Evolutionary conservation across 2,888 invertebrate genomes (phyloP).

Genomic region (Cerceris rybyensis): DNA sequence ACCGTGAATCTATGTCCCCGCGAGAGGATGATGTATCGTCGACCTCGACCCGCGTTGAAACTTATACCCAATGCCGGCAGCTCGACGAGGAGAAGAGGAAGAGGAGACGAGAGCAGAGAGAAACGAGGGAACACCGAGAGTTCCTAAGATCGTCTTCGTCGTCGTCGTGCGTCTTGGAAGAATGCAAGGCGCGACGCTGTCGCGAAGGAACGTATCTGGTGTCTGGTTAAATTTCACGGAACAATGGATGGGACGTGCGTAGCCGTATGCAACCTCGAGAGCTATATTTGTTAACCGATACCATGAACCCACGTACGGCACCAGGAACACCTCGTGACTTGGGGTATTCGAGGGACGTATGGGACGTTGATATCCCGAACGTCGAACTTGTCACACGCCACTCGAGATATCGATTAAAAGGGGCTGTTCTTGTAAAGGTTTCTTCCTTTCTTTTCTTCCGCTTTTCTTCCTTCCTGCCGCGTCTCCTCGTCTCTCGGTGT

Average conservation of each 20-base stretch:
- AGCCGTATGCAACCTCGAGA: slow-evolving; percentile 32
- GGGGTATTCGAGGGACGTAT: slow-evolving; percentile 11
- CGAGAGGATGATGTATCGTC: slow-evolving; percentile 76
- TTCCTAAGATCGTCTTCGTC: slow-evolving; percentile 1
- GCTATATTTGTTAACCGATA: slow-evolving; percentile 45
- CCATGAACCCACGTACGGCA: slow-evolving; percentile 20
- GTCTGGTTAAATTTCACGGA: slow-evolving; percentile 69
- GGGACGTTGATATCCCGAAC: slow-evolving; percentile 5
- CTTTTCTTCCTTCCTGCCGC: too few relatives aligned
- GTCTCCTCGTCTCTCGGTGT: too few relatives aligned
- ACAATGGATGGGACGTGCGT: slow-evolving; percentile 55
- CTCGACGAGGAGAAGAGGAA: slow-evolving; percentile 7
- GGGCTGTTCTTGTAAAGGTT: background rate
- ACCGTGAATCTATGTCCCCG: slow-evolving; percentile 76
- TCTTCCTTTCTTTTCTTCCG: background rate
- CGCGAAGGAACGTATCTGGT: slow-evolving; percentile 50
- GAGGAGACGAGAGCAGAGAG: slow-evolving; percentile 32
- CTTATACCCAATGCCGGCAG: slow-evolving; percentile 67
- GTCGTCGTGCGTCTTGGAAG: slow-evolving; percentile 32
- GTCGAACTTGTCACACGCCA: background rate
- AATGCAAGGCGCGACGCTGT: slow-evolving; percentile 45
- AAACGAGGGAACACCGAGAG: slow-evolving; percentile 27
- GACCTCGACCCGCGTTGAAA: slow-evolving; percentile 77
- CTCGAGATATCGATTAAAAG: slow-evolving; percentile 15
- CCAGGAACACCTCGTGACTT: slow-evolving; percentile 22